These are phyloP conservation scores for Hydra vulgaris DNA, from an alignment of 30 jellyfish, hydroid and myxozoan genomes.

Conservation along the genomic window DNA sequence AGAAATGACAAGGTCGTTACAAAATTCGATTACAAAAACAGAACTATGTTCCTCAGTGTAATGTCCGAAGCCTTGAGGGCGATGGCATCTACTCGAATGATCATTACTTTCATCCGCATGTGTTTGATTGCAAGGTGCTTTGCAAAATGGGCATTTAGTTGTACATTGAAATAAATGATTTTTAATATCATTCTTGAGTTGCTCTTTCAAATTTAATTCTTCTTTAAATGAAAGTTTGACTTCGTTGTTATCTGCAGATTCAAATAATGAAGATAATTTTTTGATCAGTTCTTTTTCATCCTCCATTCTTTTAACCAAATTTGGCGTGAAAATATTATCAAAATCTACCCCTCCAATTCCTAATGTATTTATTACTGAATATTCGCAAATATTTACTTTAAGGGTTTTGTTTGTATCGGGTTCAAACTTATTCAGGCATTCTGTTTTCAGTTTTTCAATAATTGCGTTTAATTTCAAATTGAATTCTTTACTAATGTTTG, in stretches of 20 bases:
- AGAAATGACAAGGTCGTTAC: neutral
- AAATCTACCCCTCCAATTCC: slow-evolving; percentile 1
- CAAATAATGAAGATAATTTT: neutral
- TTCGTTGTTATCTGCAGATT: neutral
- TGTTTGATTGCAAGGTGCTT: slow-evolving; percentile 1
- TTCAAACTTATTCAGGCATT: neutral
- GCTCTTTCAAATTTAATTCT: slow-evolving; percentile 1
- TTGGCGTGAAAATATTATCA: neutral
- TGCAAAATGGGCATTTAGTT: slow-evolving; percentile 1
- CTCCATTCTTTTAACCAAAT: neutral
- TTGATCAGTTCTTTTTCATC: neutral
- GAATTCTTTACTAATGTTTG: neutral
- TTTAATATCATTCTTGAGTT: slow-evolving; percentile 2
- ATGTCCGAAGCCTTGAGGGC: neutral
- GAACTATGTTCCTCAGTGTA: neutral
- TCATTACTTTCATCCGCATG: neutral
- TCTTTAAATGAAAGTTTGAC: neutral
- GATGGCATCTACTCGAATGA: slow-evolving; percentile 1
- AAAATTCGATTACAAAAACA: neutral
- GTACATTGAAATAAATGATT: slow-evolving; percentile 2
- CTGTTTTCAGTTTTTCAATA: neutral
- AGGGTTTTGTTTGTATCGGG: neutral
- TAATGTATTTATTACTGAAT: neutral
- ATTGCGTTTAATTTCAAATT: neutral
- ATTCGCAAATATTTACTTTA: neutral